These are phyloP conservation scores for Leucoraja erinaceus DNA, from an alignment of 2,113 vertebrate species.

Conservation along the genomic window DNA sequence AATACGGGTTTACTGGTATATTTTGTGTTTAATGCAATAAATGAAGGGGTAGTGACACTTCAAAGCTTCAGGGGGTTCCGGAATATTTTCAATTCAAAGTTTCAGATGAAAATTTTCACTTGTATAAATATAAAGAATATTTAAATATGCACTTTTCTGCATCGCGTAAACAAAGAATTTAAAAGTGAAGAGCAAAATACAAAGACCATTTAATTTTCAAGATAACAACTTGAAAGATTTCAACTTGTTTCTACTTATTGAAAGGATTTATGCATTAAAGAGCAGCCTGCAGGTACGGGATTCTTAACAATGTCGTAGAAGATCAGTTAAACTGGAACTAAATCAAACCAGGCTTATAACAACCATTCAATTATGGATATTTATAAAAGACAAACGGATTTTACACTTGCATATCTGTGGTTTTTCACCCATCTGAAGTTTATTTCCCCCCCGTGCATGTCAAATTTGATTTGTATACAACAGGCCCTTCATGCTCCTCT, in stretches of 20 bases:
- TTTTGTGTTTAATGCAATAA: background rate
- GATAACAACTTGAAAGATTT: background rate
- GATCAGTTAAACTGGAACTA: constrained; percentile 16
- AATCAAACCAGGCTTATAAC: constrained; percentile 1
- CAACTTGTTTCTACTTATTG: background rate
- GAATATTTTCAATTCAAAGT: background rate
- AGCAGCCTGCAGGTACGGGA: constrained; percentile 28
- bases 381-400: background rate
- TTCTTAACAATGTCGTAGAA: background rate
- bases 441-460: background rate
- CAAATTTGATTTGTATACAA: background rate
- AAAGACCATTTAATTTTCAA: constrained; percentile 8
- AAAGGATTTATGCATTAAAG: background rate
- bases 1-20: background rate
- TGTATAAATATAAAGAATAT: background rate
- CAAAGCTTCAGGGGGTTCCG: background rate
- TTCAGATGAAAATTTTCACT: too few relatives aligned
- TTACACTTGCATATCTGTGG: background rate
- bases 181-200: background rate
- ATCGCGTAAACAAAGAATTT: background rate
- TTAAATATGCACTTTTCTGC: background rate
- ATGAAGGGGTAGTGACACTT: background rate
- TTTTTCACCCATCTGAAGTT: background rate
- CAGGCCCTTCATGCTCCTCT: too few relatives aligned
- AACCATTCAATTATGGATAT: background rate